A percentile compares a stretch with the other conserved stretches of the same genome.
phyloP scores from a whole-genome alignment of 2,888 invertebrate species.

The Brachypalpus laphriformis region DNA sequence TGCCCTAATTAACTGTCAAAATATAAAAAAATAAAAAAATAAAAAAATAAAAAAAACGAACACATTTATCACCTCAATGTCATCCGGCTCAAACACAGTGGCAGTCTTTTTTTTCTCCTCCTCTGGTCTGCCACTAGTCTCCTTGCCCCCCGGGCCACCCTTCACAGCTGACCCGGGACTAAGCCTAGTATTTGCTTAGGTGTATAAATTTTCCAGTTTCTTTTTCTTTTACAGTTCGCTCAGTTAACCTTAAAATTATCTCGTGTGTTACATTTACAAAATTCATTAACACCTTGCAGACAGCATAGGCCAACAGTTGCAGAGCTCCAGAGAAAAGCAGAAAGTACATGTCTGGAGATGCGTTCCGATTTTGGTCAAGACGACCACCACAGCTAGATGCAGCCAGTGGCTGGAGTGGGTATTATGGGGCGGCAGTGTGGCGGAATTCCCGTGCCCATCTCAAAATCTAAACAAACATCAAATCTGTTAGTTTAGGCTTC shows the following conservation, averaged over 20 bases:
- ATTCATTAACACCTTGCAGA: constrained; percentile 61
- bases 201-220: constrained; percentile 11
- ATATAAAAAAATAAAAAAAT: constrained; percentile 65
- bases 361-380: not conserved
- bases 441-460: constrained; percentile 68
- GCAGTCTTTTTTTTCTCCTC: constrained; percentile 15
- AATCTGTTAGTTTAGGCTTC: constrained; percentile 67
- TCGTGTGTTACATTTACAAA: constrained; percentile 64
- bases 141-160: not conserved
- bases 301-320: constrained; percentile 7
- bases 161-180: not conserved
- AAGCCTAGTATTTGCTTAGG: constrained; percentile 44
- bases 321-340: not conserved
- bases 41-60: constrained; percentile 61
- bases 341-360: constrained; percentile 8
- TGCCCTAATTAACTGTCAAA: constrained; percentile 69
- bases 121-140: not conserved
- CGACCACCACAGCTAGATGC: not conserved
- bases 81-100: constrained; percentile 57
- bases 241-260: constrained; percentile 70
- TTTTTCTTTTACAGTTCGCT: constrained; percentile 56
- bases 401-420: constrained; percentile 31
- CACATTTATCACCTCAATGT: constrained; percentile 65
- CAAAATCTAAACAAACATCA: constrained; percentile 68
- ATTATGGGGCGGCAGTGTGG: constrained; percentile 53